A percentile compares a stretch with the other conserved stretches of the same genome.
phyloP scores from a whole-genome alignment of 2,888 invertebrate species.

The Meghimatium bilineatum region DNA sequence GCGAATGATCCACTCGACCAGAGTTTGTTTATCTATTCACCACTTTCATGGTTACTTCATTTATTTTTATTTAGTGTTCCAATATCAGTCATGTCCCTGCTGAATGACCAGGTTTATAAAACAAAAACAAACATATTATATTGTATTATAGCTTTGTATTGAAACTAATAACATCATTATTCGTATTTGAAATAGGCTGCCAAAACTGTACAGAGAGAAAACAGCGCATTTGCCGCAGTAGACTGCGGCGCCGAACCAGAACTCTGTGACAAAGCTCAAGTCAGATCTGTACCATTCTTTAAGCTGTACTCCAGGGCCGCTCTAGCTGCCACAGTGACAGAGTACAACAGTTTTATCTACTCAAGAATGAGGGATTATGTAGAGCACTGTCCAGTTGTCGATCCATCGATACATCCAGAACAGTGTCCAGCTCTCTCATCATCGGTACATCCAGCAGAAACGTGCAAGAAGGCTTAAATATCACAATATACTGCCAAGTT shows the following conservation, averaged over 20 bases:
- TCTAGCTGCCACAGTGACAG: not conserved
- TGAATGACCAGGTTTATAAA: too few relatives aligned
- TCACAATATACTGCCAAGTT: too few relatives aligned
- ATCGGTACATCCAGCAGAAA: too few relatives aligned
- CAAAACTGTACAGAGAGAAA: not conserved
- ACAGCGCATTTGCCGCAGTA: not conserved
- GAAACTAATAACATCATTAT: not conserved
- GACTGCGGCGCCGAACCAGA: not conserved
- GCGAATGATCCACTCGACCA: too few relatives aligned
- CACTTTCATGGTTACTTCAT: too few relatives aligned
- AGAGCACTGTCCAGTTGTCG: not conserved
- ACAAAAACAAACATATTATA: too few relatives aligned
- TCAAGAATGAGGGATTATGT: not conserved
- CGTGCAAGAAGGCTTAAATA: too few relatives aligned
- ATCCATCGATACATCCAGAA: too few relatives aligned
- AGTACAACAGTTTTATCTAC: not conserved
- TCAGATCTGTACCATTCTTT: not conserved
- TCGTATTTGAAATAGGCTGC: not conserved
- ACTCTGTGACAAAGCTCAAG: not conserved
- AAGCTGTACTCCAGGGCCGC: not conserved
- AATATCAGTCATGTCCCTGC: too few relatives aligned
- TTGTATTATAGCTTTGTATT: too few relatives aligned
- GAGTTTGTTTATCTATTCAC: too few relatives aligned
- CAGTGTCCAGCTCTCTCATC: not conserved
- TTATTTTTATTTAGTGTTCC: too few relatives aligned